phyloP scores from a whole-genome alignment of 2,888 invertebrate species.

The Brenthis daphne region DNA sequence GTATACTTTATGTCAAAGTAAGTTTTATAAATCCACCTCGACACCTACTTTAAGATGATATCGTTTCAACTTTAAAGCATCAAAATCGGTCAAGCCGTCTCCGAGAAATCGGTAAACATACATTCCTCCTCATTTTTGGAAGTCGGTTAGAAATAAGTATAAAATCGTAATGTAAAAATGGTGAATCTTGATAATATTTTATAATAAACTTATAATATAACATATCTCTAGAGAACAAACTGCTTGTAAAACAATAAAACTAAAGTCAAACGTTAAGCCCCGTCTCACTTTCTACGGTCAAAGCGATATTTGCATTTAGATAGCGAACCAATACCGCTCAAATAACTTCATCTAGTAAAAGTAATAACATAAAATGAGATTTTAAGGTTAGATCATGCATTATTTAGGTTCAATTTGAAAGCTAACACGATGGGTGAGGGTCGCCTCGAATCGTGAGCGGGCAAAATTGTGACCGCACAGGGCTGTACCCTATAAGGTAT shows the following conservation, averaged over 20 bases:
- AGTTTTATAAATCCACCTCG: too few relatives aligned
- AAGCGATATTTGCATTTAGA: slow-evolving; percentile 42
- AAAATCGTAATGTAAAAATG: too few relatives aligned
- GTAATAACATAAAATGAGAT: slow-evolving; percentile 54
- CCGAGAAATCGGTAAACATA: too few relatives aligned
- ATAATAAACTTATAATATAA: background rate
- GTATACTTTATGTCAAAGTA: too few relatives aligned
- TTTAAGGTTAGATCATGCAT: slow-evolving; percentile 63
- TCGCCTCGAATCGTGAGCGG: slow-evolving; percentile 68
- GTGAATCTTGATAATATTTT: too few relatives aligned
- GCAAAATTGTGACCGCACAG: slow-evolving; percentile 60
- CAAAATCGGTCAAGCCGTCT: too few relatives aligned
- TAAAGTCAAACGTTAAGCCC: slow-evolving; percentile 30
- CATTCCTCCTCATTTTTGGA: too few relatives aligned
- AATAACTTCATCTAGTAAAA: slow-evolving; percentile 41
- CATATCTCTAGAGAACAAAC: background rate
- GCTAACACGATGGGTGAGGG: slow-evolving; percentile 64
- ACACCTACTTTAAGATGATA: too few relatives aligned
- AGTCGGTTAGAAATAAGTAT: too few relatives aligned
- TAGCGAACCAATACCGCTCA: slow-evolving; percentile 42
- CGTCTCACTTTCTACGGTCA: slow-evolving; percentile 38
- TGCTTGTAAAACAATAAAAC: slow-evolving; percentile 20
- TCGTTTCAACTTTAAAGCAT: too few relatives aligned
- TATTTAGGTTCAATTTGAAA: slow-evolving; percentile 75
- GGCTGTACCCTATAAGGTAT: slow-evolving; percentile 62